phyloP scores from a whole-genome alignment of 1,140 invertebrate genomes.

The Cepaea nemoralis region DNA sequence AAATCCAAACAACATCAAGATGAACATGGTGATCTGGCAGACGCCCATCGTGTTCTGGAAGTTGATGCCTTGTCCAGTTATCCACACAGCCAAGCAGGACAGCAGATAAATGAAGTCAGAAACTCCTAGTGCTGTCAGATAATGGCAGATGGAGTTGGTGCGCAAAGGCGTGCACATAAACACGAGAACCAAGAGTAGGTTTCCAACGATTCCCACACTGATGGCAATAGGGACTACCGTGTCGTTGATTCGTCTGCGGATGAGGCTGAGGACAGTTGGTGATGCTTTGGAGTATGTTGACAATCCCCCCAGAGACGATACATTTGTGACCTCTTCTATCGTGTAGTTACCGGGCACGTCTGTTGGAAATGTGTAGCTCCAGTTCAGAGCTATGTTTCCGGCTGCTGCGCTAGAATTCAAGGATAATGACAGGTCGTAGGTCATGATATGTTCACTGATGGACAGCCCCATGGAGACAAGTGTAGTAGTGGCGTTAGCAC shows the following conservation, averaged over 20 bases:
- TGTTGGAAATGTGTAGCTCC: not conserved
- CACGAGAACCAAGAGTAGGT: slow-evolving; percentile 29
- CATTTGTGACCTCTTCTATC: not conserved
- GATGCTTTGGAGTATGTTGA: not conserved
- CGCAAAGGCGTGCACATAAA: slow-evolving; percentile 45
- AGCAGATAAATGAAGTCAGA: slow-evolving; percentile 44
- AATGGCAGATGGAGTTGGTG: slow-evolving; percentile 43
- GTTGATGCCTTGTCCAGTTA: slow-evolving; percentile 31
- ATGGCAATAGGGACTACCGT: slow-evolving; percentile 40
- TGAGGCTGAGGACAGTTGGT: not conserved
- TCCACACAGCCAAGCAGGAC: slow-evolving; percentile 43
- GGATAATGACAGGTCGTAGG: not conserved
- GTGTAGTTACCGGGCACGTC: not conserved
- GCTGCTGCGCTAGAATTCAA: not conserved
- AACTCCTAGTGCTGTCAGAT: slow-evolving; percentile 47
- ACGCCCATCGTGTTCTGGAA: slow-evolving; percentile 50
- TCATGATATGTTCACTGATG: not conserved
- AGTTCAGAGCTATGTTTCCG: not conserved
- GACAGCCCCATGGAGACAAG: not conserved
- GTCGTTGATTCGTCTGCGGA: slow-evolving; percentile 19
- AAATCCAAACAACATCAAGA: slow-evolving; percentile 43
- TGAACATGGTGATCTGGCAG: slow-evolving; percentile 50
- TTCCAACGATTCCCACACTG: slow-evolving; percentile 42
- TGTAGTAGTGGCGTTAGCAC: no score
- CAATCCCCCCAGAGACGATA: not conserved